Evolutionary conservation across 2,888 invertebrate species (phyloP).

Genomic region (Rambutsinella grinnellia): DNA sequence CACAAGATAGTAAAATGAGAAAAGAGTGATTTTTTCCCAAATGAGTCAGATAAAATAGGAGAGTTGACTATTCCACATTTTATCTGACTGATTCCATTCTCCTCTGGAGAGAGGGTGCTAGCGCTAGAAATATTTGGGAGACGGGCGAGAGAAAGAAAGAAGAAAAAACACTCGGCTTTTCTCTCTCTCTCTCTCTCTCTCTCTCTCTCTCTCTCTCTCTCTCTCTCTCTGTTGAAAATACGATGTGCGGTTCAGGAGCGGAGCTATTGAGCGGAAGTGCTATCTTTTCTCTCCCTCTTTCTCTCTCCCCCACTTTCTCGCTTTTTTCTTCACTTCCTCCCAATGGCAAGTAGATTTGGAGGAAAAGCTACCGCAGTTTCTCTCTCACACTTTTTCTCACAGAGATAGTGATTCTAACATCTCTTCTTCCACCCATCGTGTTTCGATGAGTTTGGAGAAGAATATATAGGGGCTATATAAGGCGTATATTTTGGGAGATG

Average conservation of each 20-base stretch:
- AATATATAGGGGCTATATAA: too few relatives aligned
- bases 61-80: slow-evolving; percentile 57
- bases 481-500: too few relatives aligned
- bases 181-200: slow-evolving; percentile 31
- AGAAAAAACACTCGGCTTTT: slow-evolving; percentile 41
- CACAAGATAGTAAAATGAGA: too few relatives aligned
- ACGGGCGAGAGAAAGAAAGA: slow-evolving; percentile 30
- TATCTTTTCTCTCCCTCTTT: slow-evolving; percentile 64
- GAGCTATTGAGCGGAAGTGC: slow-evolving; percentile 67
- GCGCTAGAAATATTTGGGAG: slow-evolving; percentile 46
- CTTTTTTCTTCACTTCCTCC: slow-evolving; percentile 46
- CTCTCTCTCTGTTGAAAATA: slow-evolving; percentile 59
- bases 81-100: slow-evolving; percentile 58
- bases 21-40: slow-evolving; percentile 38
- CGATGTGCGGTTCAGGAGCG: slow-evolving; percentile 66
- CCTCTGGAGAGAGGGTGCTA: slow-evolving; percentile 54
- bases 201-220: slow-evolving; percentile 29
- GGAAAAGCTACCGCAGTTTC: not conserved
- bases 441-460: too few relatives aligned
- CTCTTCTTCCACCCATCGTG: too few relatives aligned
- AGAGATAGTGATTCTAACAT: not conserved
- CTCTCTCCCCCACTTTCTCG: slow-evolving; percentile 52
- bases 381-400: not conserved
- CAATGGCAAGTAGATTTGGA: not conserved
- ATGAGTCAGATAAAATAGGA: slow-evolving; percentile 54